phyloP scores from a whole-genome alignment of 2,888 invertebrate species.

The Cosmia pyralina region DNA sequence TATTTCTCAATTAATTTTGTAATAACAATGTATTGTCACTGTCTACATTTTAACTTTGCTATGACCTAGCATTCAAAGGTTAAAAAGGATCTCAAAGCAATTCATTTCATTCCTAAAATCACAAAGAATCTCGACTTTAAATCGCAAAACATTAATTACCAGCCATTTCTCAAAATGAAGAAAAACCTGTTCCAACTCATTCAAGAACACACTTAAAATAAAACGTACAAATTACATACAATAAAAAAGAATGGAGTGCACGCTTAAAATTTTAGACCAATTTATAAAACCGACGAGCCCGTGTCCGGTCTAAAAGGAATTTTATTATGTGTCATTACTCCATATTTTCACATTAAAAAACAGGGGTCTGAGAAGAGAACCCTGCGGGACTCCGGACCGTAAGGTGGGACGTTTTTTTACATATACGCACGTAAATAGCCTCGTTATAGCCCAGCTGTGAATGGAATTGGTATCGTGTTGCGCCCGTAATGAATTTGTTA shows the following conservation, averaged over 20 bases:
- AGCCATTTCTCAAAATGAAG: slow-evolving; percentile 35
- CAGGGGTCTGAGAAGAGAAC: slow-evolving; percentile 74
- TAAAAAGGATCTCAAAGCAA: slow-evolving; percentile 19
- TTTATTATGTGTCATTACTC: slow-evolving; percentile 87
- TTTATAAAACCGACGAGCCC: slow-evolving; percentile 71
- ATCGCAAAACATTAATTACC: slow-evolving; percentile 40
- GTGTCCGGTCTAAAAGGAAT: slow-evolving; percentile 77
- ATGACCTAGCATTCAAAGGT: background rate
- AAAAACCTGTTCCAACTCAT: slow-evolving; percentile 35
- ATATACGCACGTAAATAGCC: slow-evolving; percentile 80
- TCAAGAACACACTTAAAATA: slow-evolving; percentile 62
- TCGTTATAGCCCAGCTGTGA: slow-evolving; percentile 86
- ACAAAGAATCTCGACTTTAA: slow-evolving; percentile 35
- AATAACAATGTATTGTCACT: slow-evolving; percentile 5
- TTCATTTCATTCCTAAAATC: slow-evolving; percentile 22
- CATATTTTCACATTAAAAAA: slow-evolving; percentile 82
- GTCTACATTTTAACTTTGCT: slow-evolving; percentile 7
- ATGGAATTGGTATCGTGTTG: slow-evolving; percentile 85
- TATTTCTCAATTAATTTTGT: slow-evolving; percentile 12
- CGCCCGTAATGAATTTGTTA: slow-evolving; percentile 84
- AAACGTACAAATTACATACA: slow-evolving; percentile 69
- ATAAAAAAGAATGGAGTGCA: slow-evolving; percentile 65
- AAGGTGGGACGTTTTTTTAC: slow-evolving; percentile 77
- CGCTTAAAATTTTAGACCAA: slow-evolving; percentile 69
- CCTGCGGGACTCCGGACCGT: slow-evolving; percentile 78